Evolutionary conservation across 2,888 invertebrate species (phyloP), one percentile per base, ranked within the genome.

Genomic region (Scelioninae gen. 2): DNA sequence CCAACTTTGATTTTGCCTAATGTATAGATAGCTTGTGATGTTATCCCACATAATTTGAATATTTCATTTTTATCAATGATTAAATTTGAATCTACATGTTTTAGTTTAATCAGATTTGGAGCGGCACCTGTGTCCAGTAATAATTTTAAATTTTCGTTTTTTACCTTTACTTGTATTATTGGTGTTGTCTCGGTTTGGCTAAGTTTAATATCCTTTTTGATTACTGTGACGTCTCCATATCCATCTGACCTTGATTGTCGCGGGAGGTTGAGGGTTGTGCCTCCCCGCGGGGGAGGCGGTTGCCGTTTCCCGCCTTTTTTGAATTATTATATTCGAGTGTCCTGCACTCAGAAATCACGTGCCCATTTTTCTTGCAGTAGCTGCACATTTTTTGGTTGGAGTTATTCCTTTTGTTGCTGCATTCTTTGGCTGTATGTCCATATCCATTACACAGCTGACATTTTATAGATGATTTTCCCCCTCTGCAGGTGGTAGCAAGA

Each of bases 11-110:
- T n/a, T 28, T 28, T 28, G 4, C 28, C 28, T 9, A 28, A 28
- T 28, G 28, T 28, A 28, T 28, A 28, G 9, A 28, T 28, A 28
- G 28, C 28, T 28, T 28, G 28, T 9, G 28, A 28, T 28, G 28
- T 28, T 28, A 28, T 28, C 28, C 28, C 28, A 28, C 28, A 28
- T 28, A 28, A 28, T 28, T 28, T 28, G 9, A 28, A 28, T 28
- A 28, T 28, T 28, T 28, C 28, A 28, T 28, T 28, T 28, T 28
- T 28, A 28, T 28, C 28, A 28, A 28, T 28, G 28, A 6, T 28
- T 28, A 28, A 28, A 28, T 28, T 28, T 28, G 28, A 28, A 28
- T 28, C 28, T 28, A 28, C 28, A 28, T 28, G 28, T 28, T 28
- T 28, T 28, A 28, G 9, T 28, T 28, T 28, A 28, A 28, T 28